phyloP scores from a whole-genome alignment of 2,113 vertebrate genomes.

The Mus musculus region GRCm39 chr17:9909001-9909500 shows the following conservation, averaged over 20 bases:
- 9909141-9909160: background rate
- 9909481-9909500: conserved; percentile 49
- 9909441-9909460: background rate
- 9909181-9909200: background rate
- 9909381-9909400: background rate
- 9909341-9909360: background rate
- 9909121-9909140: background rate
- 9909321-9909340: background rate
- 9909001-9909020: background rate
- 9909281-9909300: background rate
- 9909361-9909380: fast-evolving
- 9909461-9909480: conserved; percentile 9
- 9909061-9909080: conserved; percentile 4
- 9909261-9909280: too few relatives aligned
- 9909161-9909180: background rate
- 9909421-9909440: background rate
- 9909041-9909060: background rate
- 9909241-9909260: conserved; percentile 8
- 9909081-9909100: background rate
- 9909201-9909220: fast-evolving
- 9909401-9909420: conserved; percentile 4
- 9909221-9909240: background rate
- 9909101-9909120: conserved; percentile 52
- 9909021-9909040: background rate
- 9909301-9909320: background rate